These are phyloP conservation scores for Microtus oregoni DNA, from an alignment of 2,113 vertebrate genomes.

Conservation along the genomic window DNA sequence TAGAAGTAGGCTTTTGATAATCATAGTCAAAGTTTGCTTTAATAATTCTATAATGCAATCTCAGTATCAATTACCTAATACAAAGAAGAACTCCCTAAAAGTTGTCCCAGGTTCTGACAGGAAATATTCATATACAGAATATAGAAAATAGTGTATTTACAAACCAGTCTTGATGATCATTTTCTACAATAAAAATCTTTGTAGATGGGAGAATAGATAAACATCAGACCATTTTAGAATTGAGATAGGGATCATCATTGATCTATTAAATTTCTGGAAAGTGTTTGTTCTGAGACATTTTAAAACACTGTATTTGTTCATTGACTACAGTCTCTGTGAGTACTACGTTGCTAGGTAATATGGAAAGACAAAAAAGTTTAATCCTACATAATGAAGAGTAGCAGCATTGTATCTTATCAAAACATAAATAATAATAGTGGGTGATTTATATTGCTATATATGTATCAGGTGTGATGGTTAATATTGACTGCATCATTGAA, in stretches of 20 bases:
- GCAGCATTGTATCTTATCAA: neutral
- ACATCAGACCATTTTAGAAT: neutral
- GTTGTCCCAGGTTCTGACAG: neutral
- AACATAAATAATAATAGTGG: neutral
- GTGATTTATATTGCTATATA: neutral
- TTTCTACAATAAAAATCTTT: neutral
- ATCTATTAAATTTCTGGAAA: conserved; percentile 16
- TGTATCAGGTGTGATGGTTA: neutral
- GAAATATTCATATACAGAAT: neutral
- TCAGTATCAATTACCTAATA: neutral
- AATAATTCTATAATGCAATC: neutral
- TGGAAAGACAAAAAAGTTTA: neutral
- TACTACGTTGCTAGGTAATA: neutral
- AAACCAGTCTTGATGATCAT: neutral
- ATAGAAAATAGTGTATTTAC: conserved; percentile 1
- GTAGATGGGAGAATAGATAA: neutral
- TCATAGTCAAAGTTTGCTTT: neutral
- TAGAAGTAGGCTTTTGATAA: conserved; percentile 11
- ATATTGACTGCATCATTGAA: neutral
- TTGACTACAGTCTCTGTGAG: neutral
- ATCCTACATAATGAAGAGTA: neutral
- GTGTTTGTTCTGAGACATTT: conserved; percentile 10
- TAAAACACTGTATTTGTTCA: neutral
- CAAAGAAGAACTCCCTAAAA: neutral
- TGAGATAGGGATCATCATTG: neutral